A percentile compares a stretch with the other conserved stretches of the same genome.
Conservation (phyloP, 2,888 invertebrate genomes). For the Amphipoea lucens region DNA sequence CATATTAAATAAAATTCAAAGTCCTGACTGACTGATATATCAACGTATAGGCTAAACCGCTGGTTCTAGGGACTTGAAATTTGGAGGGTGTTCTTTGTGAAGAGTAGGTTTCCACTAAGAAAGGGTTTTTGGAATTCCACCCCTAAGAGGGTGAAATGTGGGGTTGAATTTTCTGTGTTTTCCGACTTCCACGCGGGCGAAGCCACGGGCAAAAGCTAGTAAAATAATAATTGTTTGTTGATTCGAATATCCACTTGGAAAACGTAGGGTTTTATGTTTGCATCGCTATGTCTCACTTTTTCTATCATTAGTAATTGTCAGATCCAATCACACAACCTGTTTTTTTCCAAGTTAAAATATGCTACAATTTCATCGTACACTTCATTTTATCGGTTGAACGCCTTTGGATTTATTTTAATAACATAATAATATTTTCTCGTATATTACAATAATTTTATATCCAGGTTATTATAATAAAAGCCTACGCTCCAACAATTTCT, state of each 20-base stretch:
- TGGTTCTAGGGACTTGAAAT: no score
- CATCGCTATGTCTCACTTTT: neutral
- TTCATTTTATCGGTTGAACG: neutral
- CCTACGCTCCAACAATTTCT: conserved; percentile 63
- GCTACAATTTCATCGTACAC: neutral
- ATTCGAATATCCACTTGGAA: neutral
- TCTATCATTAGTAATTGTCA: neutral
- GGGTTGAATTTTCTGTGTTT: no score
- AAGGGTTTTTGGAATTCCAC: no score
- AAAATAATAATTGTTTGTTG: neutral
- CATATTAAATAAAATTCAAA: no score
- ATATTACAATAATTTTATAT: conserved; percentile 30
- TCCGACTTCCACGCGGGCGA: no score
- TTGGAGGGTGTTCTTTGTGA: no score
- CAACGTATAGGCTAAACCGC: no score
- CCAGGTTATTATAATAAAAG: conserved; percentile 30
- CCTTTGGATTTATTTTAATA: conserved; percentile 14
- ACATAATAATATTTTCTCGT: conserved; percentile 22
- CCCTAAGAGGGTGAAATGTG: no score
- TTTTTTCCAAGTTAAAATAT: neutral
- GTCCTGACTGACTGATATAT: no score
- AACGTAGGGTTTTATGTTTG: neutral
- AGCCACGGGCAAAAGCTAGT: no score
- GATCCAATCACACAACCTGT: neutral
- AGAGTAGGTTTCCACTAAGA: no score